phyloP scores from a whole-genome alignment of 2,113 vertebrate genomes.

The Onychorhynchus coronatus region DNA sequence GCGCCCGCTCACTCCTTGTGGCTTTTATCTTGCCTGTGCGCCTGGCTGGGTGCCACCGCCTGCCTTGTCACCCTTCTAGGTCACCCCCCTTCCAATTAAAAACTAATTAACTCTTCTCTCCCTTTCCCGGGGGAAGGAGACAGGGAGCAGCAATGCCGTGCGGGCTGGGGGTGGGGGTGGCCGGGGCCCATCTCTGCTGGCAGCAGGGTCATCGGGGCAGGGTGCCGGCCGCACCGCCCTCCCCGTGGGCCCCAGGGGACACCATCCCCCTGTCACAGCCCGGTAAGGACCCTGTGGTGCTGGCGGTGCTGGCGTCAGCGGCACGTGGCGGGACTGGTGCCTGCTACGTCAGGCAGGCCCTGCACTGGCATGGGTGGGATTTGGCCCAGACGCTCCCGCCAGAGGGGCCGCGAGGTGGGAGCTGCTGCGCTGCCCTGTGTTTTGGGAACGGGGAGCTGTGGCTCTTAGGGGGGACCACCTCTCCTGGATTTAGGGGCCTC shows the following conservation, averaged over 20 bases:
- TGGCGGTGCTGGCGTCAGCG: background rate
- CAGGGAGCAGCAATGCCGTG: background rate
- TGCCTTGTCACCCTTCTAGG: conserved; percentile 29
- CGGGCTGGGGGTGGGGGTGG: rapidly evolving
- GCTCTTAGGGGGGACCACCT: background rate
- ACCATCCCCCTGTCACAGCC: background rate
- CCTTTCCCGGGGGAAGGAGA: conserved; percentile 54
- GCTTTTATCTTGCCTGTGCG: background rate
- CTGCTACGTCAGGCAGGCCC: background rate
- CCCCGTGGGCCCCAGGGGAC: rapidly evolving
- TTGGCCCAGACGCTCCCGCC: conserved; percentile 5
- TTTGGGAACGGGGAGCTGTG: background rate
- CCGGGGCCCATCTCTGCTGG: rapidly evolving
- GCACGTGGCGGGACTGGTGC: background rate
- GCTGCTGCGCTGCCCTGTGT: rapidly evolving
- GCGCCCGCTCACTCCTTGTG: background rate
- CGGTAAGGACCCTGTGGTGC: background rate
- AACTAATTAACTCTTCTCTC: conserved; percentile 57
- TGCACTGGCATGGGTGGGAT: conserved; percentile 42
- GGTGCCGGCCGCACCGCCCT: rapidly evolving
- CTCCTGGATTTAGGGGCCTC: background rate
- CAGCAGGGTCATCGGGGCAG: background rate
- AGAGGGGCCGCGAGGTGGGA: conserved; percentile 9
- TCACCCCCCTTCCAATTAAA: conserved; percentile 56
- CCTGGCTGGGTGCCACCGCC: background rate